phyloP scores from a whole-genome alignment of 2,888 invertebrate genomes.

The Leptopilina myrica region DNA sequence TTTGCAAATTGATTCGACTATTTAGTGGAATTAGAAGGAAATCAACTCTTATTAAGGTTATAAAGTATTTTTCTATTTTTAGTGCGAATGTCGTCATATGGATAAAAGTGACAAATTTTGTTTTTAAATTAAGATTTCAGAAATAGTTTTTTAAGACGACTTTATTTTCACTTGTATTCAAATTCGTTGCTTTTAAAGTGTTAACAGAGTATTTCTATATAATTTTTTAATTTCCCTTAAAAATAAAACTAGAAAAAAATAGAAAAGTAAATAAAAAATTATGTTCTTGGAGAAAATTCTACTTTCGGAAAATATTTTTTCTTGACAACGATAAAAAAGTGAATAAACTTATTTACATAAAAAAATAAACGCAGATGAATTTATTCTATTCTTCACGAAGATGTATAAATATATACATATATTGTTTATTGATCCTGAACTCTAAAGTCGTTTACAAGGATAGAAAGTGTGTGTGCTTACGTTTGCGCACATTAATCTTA shows the following conservation, averaged over 20 bases:
- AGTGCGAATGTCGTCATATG: slow-evolving; percentile 3
- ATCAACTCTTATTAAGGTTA: slow-evolving; percentile 1
- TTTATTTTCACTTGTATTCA: not conserved
- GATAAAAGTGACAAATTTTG: not conserved
- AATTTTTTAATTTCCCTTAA: not conserved
- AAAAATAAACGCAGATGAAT: not conserved
- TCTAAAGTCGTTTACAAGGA: slow-evolving; percentile 21
- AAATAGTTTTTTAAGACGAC: no score
- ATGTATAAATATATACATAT: not conserved
- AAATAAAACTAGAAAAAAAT: no score
- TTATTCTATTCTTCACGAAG: not conserved
- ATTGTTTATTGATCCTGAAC: slow-evolving; percentile 19
- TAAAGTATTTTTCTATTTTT: not conserved
- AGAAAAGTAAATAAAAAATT: no score
- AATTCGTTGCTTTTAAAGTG: not conserved
- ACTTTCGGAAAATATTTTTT: not conserved
- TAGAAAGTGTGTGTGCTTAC: not conserved
- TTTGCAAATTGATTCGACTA: not conserved
- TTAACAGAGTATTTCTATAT: not conserved
- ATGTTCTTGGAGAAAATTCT: not conserved
- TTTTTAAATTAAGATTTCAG: not conserved
- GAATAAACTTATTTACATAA: not conserved
- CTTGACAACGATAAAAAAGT: not conserved
- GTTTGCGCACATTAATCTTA: slow-evolving; percentile 5
- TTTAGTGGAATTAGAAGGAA: slow-evolving; percentile 11